Evolutionary conservation across 2,888 invertebrate genomes (phyloP).

Genomic region (Amiota communis): DNA sequence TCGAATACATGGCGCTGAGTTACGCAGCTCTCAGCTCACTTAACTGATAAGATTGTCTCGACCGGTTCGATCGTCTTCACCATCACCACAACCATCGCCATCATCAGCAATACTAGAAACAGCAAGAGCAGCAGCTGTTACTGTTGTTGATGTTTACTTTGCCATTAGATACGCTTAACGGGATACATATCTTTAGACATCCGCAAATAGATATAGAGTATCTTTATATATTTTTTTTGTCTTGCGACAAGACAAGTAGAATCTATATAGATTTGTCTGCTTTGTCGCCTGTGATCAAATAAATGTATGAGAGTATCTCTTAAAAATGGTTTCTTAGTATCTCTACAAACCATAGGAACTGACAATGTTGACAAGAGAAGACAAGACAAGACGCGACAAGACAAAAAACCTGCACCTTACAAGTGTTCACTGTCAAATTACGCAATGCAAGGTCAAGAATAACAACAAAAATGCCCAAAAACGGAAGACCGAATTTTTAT

Average conservation of each 20-base stretch:
- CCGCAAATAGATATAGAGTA: not conserved
- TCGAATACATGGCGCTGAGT: too few species aligned
- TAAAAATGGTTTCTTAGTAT: too few species aligned
- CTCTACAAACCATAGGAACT: too few species aligned
- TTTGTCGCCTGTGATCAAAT: constrained; percentile 21
- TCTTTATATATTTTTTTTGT: too few species aligned
- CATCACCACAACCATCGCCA: not conserved
- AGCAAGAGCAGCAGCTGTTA: constrained; percentile 5
- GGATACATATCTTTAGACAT: constrained; percentile 4
- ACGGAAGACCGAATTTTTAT: constrained; percentile 2
- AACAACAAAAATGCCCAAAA: constrained; percentile 4
- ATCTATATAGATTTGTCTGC: not conserved
- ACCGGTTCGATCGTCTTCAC: not conserved
- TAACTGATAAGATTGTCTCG: constrained; percentile 18
- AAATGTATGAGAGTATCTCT: not conserved
- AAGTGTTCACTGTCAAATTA: constrained; percentile 48
- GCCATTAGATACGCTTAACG: constrained; percentile 18
- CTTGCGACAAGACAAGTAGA: too few species aligned
- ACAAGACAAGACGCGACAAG: not conserved
- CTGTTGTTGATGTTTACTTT: constrained; percentile 9
- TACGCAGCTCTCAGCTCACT: too few species aligned
- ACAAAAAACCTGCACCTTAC: constrained; percentile 43
- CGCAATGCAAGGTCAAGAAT: constrained; percentile 19
- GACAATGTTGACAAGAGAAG: too few species aligned
- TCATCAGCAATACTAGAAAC: not conserved